Conservation (phyloP, 2,888 invertebrate genomes). For the Pardosa pseudoannulata region DNA sequence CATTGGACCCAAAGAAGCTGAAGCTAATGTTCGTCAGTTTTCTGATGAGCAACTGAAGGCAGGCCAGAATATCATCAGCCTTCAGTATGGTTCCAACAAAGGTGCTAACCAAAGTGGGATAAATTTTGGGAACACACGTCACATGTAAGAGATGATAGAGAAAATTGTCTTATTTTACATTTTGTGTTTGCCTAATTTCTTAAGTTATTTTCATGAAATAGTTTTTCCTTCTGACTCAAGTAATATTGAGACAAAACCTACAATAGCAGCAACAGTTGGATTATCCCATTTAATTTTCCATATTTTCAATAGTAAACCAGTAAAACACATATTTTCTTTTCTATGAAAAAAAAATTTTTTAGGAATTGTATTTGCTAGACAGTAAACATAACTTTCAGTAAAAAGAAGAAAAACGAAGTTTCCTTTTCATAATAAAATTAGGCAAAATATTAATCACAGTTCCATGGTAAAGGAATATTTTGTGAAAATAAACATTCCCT, state of each 20-base stretch:
- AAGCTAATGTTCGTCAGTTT: conserved; percentile 95
- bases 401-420: no score
- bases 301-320: no score
- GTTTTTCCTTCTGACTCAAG: not conserved
- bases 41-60: conserved; percentile 95
- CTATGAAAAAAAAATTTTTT: no score
- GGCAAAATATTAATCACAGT: no score
- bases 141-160: conserved; percentile 86
- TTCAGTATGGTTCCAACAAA: conserved; percentile 98
- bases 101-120: conserved; percentile 97
- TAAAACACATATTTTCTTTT: no score
- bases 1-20: conserved; percentile 97
- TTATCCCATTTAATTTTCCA: no score
- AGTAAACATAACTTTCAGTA: no score
- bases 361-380: no score
- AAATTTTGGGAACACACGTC: conserved; percentile 97
- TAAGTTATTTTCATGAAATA: not conserved
- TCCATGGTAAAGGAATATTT: not conserved
- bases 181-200: not conserved
- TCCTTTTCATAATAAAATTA: no score
- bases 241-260: no score
- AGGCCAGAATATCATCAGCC: conserved; percentile 89
- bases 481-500: conserved; percentile 6
- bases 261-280: no score
- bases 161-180: not conserved